Conservation (phyloP, 1,140 invertebrate genomes). For the Spodoptera frugiperda region DNA sequence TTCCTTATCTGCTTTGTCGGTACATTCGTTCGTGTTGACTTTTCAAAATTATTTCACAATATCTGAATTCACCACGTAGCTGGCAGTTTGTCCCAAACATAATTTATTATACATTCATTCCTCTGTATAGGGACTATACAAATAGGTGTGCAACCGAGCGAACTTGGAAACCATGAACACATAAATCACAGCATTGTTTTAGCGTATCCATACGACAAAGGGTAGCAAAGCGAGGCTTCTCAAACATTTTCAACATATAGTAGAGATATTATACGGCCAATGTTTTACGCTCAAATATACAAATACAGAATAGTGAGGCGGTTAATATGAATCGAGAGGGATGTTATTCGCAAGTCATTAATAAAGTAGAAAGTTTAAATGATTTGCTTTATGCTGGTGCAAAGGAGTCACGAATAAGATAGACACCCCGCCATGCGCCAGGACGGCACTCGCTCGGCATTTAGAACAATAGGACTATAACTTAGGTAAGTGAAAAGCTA, state of each 20-base stretch:
- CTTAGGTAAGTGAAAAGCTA: conserved; percentile 64
- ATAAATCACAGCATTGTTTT: conserved; percentile 66
- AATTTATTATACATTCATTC: conserved; percentile 36
- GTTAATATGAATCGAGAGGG: conserved; percentile 21
- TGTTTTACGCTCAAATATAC: conserved; percentile 34
- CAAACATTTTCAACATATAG: conserved; percentile 44
- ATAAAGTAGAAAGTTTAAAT: conserved; percentile 44
- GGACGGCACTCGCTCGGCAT: conserved; percentile 48
- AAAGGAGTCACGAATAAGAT: conserved; percentile 46
- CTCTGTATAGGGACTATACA: conserved; percentile 10
- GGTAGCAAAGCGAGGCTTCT: conserved; percentile 45
- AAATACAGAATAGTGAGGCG: conserved; percentile 19
- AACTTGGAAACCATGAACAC: conserved; percentile 51
- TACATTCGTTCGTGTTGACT: not conserved
- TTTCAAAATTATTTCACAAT: conserved; percentile 33
- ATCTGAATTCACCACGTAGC: conserved; percentile 21
- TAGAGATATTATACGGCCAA: conserved; percentile 17
- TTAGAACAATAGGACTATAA: conserved; percentile 62
- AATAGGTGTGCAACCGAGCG: conserved; percentile 29
- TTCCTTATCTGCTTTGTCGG: not conserved
- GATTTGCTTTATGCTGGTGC: conserved; percentile 48
- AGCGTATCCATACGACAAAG: conserved; percentile 57
- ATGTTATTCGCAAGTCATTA: conserved; percentile 47
- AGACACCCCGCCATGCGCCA: conserved; percentile 21
- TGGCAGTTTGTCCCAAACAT: conserved; percentile 28